Evolutionary conservation across 2,797 vertebrate species (phyloP).

Genomic region (Pangasius djambal): DNA sequence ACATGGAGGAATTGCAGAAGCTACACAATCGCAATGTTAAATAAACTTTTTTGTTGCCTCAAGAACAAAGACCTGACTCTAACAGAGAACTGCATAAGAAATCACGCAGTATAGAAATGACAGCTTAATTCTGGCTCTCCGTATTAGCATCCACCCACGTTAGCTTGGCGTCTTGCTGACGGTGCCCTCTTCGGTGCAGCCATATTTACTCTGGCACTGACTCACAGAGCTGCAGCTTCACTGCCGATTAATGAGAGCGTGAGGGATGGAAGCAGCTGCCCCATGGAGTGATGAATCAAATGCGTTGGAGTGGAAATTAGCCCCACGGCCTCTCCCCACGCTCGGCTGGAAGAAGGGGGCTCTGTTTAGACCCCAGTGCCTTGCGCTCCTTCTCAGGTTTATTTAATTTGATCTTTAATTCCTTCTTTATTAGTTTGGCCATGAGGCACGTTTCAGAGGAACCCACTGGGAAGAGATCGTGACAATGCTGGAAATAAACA

Average conservation of each 20-base stretch:
- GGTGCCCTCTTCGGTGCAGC: conserved; percentile 17
- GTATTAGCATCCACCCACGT: background rate
- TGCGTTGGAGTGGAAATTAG: conserved; percentile 2
- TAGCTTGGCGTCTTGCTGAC: conserved; percentile 16
- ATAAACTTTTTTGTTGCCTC: background rate
- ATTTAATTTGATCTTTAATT: conserved; percentile 22
- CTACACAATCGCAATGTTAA: too few relatives aligned
- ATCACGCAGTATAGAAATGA: background rate
- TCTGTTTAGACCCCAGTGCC: background rate
- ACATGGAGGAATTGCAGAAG: background rate
- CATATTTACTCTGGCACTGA: conserved; percentile 45
- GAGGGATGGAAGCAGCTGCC: conserved; percentile 28
- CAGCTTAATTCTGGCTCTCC: background rate
- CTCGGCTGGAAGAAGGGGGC: background rate
- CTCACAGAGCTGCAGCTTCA: conserved; percentile 33
- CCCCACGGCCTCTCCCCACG: background rate
- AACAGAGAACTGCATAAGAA: too few relatives aligned
- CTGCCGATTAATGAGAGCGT: conserved; percentile 19
- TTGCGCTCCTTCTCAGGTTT: conserved; percentile 6
- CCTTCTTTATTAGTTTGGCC: conserved; percentile 12
- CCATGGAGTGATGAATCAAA: conserved; percentile 26
- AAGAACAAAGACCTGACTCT: background rate
- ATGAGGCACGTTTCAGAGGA: background rate
- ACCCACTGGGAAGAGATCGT: background rate
- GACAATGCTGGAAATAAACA: background rate